Evolutionary conservation across 2,113 vertebrate species (phyloP), one percentile per base, ranked within the genome.

Genomic region (Ciconia maguari): DNA sequence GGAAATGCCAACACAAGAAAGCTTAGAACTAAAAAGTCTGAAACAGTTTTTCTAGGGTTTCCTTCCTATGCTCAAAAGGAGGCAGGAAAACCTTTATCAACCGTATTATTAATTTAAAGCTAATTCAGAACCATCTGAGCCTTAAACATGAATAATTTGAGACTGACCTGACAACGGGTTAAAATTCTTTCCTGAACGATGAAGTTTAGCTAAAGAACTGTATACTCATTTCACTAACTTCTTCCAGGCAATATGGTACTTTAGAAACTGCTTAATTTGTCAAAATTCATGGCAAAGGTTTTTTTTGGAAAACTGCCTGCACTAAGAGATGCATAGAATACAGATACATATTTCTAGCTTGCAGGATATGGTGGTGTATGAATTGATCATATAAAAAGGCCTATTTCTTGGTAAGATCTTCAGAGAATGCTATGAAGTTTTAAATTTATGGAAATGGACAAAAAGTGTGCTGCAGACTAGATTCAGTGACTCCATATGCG

Each of bases 401-500:
- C n/a, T 69, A 7, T 81, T 91, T 89, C 72, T 71, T 57, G 65
- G 48, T 34, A 38, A 82, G 55, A 48, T 54, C 65, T 91, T 91
- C 52, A 60, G 84, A 74, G 74, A 69, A 54, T 49, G 44, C 30
- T 79, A 48, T 68, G 74, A 61, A 76, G 49, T 65, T 92, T 65
- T 21, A 84, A 60, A 84, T 64, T 41, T 17, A 8, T 48, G 52
- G 57, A 62, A 87, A 83, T 19, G 17, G 36, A 34, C 24, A 14
- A 49, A 66, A 62, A 62, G 19, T 34, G 29, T 60, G 13, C 5
- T 66, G 42, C 32, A 62, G 68, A 13, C n/a, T n/a, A 49, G 22
- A n/a, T 78, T 76, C 16, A 0, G 8, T 25, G 11, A 36, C 17
- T 46, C 38, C 20, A 14, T 34, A 3, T 0, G 0, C 2, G 14